Evolutionary conservation across 1,140 invertebrate species (phyloP), one percentile per base, ranked within the genome.

Genomic region (Hyphantria cunea): DNA sequence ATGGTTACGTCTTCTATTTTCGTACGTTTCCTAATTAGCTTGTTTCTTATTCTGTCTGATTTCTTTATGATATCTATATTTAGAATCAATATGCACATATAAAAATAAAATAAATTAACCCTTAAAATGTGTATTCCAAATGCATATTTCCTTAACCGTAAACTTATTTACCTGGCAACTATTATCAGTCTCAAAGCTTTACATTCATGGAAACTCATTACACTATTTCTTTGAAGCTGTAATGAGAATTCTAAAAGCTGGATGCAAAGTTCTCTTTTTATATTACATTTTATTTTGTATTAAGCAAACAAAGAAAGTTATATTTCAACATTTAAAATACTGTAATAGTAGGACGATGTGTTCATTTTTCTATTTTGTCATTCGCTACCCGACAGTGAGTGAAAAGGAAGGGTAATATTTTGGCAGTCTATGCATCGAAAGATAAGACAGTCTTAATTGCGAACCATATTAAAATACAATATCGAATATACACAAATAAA

Each of bases 151-250:
- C 17, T 25, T 1, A 25, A 25, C 37, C n/a, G 37, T 39, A 7
- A n/a, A 2, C 37, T 2, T 39, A 39, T 7, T n/a, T 39, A 39
- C 37, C 37, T 39, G 37, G 7, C 37, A 39, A 39, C 37, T 39
- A 39, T 39, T n/a, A 39, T 39, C 0, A 10, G 7, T 2, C 37
- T n/a, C 37, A n/a, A 39, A 39, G n/a, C 17, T 10, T 39, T 39
- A 39, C 37, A 39, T 39, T 39, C 7, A n/a, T n/a, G 37, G 7
- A 39, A 39, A 39, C 37, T 39, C 37, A 39, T 39, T 39, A 39
- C 7, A 7, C 8, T 39, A 39, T 10, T 39, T 39, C 37, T 39
- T 39, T 39, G 37, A 39, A 39, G 37, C n/a, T 39, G 37, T 39
- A 39, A 39, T 10, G 37, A n/a, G n/a, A 39, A 39, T n/a, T 9